Conservation (phyloP, 2,113 vertebrate genomes). For the Apus apus region DNA sequence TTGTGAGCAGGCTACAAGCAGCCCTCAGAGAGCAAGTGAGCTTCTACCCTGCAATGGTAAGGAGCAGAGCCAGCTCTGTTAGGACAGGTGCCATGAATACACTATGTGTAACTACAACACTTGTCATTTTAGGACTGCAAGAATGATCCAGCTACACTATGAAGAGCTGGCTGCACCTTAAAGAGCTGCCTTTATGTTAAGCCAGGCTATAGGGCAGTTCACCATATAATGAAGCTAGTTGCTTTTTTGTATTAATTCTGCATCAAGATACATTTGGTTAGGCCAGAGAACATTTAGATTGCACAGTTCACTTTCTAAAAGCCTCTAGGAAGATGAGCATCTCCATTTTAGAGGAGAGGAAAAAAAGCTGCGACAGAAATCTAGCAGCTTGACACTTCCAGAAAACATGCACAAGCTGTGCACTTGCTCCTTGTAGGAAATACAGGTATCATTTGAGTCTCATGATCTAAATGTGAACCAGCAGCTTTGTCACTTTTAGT, state of each 20-base stretch:
- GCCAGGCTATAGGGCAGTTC: background rate
- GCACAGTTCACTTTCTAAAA: background rate
- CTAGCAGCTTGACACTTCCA: background rate
- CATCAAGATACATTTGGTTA: background rate
- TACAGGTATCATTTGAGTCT: background rate
- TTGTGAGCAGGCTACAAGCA: background rate
- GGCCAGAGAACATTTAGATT: background rate
- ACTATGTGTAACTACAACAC: background rate
- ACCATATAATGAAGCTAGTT: background rate
- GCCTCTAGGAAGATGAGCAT: background rate
- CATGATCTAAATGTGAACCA: constrained; percentile 17
- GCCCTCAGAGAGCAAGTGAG: background rate
- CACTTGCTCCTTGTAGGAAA: background rate
- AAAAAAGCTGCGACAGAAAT: background rate
- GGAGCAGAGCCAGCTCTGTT: background rate
- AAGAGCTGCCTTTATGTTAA: background rate
- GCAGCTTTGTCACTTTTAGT: constrained; percentile 41
- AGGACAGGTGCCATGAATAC: background rate
- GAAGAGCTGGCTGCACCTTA: background rate
- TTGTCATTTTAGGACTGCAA: background rate
- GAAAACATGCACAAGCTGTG: background rate
- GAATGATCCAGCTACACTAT: background rate
- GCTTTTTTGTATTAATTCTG: background rate
- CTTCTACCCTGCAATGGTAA: background rate
- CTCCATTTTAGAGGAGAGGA: background rate